Conservation (phyloP, 2,113 vertebrate species). For the Pipa parva region DNA sequence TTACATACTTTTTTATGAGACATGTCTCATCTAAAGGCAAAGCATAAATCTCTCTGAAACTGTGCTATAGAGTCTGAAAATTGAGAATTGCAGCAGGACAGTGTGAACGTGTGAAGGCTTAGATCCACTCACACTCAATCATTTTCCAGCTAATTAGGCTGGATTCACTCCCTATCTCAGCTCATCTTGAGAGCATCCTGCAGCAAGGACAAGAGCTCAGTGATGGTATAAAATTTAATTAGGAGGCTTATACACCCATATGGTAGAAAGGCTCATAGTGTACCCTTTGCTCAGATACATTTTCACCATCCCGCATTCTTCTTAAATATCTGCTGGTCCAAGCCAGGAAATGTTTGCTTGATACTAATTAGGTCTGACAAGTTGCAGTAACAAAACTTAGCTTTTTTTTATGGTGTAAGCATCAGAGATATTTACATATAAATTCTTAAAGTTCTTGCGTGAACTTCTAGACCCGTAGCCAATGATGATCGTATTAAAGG, state of each 20-base stretch:
- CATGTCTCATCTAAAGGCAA: not conserved
- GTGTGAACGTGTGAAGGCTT: not conserved
- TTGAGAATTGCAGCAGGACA: not conserved
- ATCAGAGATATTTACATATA: constrained; percentile 43
- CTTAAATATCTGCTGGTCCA: constrained; percentile 12
- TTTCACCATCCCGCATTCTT: constrained; percentile 44
- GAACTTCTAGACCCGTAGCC: not conserved
- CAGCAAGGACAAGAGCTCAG: too few species aligned
- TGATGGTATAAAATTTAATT: constrained; percentile 31
- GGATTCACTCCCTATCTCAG: not conserved
- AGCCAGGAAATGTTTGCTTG: constrained; percentile 38
- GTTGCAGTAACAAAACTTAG: constrained; percentile 41
- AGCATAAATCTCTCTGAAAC: not conserved
- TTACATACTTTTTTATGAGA: too few species aligned
- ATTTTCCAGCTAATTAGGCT: constrained; percentile 28
- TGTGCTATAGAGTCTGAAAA: not conserved
- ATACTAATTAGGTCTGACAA: constrained; percentile 43
- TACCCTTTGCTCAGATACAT: constrained; percentile 15
- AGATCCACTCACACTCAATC: constrained; percentile 24
- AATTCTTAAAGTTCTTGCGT: constrained; percentile 24
- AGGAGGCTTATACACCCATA: constrained; percentile 3
- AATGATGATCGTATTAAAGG: not conserved
- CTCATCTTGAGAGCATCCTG: constrained; percentile 7
- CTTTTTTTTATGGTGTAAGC: constrained; percentile 40
- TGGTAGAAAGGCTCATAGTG: constrained; percentile 12